Percentiles rank a stretch among this genome's conserved stretches.
phyloP scores from a whole-genome alignment of 2,797 vertebrate genomes.

The Coccyzus lansbergi region DNA sequence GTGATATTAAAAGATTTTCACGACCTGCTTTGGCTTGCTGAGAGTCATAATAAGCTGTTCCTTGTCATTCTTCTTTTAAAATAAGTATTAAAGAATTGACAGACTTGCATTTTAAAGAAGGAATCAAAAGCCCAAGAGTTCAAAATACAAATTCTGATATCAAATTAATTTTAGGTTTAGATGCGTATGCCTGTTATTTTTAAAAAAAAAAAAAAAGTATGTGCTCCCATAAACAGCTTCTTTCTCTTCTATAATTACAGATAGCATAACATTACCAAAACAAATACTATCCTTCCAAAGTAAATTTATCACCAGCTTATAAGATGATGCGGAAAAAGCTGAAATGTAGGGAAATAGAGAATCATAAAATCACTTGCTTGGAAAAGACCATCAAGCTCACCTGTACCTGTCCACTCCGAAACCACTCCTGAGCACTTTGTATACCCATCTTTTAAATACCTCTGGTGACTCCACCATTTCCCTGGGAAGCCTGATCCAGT shows the following conservation, averaged over 20 bases:
- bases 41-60: conserved; percentile 50
- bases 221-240: neutral
- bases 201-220: neutral
- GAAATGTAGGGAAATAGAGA: neutral
- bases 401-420: no score
- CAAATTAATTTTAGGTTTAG: neutral
- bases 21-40: conserved; percentile 74
- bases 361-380: no score
- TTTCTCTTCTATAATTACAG: neutral
- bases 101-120: neutral
- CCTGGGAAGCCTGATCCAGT: no score
- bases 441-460: no score
- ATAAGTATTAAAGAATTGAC: neutral
- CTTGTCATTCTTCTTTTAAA: neutral
- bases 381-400: no score
- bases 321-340: neutral
- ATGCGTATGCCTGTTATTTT: neutral
- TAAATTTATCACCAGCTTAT: neutral
- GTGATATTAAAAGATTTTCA: conserved; percentile 71
- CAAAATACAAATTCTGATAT: neutral
- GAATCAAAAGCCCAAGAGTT: neutral
- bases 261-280: neutral
- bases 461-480: no score
- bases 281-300: neutral
- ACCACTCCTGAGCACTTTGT: no score